Evolutionary conservation across 2,888 invertebrate species (phyloP).

Genomic region (Clistopyga incitator): DNA sequence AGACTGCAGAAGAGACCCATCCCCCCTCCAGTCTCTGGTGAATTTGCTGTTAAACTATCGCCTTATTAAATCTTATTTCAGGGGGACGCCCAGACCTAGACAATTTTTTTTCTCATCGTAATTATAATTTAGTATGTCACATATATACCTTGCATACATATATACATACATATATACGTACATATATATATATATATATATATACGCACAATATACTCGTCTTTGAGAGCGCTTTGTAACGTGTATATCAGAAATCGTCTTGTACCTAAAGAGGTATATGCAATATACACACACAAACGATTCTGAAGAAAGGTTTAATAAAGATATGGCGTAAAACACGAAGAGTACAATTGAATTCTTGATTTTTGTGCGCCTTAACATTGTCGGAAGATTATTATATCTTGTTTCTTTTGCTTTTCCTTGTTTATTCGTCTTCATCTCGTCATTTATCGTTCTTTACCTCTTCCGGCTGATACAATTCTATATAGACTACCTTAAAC

Average conservation of each 20-base stretch:
- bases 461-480: constrained; percentile 55
- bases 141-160: constrained; percentile 50
- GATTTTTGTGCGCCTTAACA: constrained; percentile 79
- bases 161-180: constrained; percentile 50
- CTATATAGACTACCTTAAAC: constrained; percentile 63
- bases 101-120: constrained; percentile 47
- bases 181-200: constrained; percentile 46
- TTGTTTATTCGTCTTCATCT: constrained; percentile 45
- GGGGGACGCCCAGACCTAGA: constrained; percentile 48
- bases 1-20: constrained; percentile 39
- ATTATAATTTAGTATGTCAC: constrained; percentile 54
- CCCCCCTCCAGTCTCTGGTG: constrained; percentile 30
- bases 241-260: constrained; percentile 42
- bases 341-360: constrained; percentile 78
- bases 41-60: constrained; percentile 40
- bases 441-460: background rate
- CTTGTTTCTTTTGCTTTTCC: constrained; percentile 46
- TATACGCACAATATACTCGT: constrained; percentile 49
- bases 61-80: constrained; percentile 23
- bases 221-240: constrained; percentile 50
- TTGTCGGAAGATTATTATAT: constrained; percentile 71
- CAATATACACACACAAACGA: constrained; percentile 60
- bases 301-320: constrained; percentile 70
- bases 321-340: constrained; percentile 77
- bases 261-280: constrained; percentile 52